Conservation (phyloP, 2,888 invertebrate genomes). For the Dryococelus australis region DNA sequence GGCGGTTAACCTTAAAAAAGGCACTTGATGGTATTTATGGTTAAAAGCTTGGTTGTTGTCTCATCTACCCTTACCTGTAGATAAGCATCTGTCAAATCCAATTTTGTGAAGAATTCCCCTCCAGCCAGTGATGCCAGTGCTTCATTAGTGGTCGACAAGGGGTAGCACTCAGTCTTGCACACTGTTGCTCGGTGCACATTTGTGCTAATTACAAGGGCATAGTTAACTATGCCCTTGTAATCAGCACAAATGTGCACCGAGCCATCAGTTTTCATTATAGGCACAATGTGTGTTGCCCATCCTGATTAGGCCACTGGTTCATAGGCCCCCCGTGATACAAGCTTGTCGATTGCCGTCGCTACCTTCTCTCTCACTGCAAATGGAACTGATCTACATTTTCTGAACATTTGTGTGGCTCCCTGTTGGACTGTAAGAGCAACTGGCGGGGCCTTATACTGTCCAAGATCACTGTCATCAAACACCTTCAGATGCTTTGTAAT, state of each 20-base stretch:
- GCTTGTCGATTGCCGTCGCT: not conserved
- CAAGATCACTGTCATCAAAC: not conserved
- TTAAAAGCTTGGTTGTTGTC: not conserved
- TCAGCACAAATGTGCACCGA: not conserved
- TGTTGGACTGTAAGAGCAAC: not conserved
- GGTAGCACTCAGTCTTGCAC: not conserved
- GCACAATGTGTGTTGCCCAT: not conserved
- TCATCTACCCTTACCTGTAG: not conserved
- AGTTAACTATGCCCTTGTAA: not conserved
- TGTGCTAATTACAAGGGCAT: too few relatives aligned
- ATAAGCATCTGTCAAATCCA: not conserved
- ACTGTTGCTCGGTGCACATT: too few relatives aligned
- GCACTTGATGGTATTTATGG: not conserved
- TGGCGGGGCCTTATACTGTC: not conserved
- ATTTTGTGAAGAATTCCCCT: not conserved
- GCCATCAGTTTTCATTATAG: not conserved
- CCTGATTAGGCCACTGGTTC: not conserved
- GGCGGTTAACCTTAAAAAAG: not conserved
- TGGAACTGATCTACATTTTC: not conserved
- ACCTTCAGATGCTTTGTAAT: too few relatives aligned
- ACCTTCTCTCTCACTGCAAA: not conserved
- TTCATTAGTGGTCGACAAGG: not conserved
- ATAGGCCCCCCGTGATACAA: not conserved
- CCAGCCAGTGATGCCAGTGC: not conserved
- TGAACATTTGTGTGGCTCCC: not conserved